Evolutionary conservation across 37 sponge, comb jelly and placozoan genomes (phyloP).

Genomic region (Oopsacas minuta): DNA sequence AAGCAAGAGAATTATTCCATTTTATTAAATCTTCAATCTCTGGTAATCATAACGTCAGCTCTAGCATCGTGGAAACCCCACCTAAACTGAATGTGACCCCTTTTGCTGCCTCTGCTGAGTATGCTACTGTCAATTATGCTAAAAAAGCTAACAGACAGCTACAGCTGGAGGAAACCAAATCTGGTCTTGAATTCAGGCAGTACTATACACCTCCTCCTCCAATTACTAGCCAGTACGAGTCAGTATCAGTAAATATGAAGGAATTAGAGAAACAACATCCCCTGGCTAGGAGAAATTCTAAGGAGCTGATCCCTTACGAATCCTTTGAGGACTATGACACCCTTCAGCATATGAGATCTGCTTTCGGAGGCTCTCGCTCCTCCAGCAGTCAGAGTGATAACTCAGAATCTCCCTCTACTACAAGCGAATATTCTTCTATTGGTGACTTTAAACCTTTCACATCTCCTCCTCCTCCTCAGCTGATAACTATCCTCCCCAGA

Average conservation of each 20-base stretch:
- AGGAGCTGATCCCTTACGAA: neutral
- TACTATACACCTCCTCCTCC: neutral
- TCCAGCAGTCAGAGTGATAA: constrained; percentile 5
- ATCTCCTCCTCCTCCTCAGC: neutral
- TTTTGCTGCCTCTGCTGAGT: neutral
- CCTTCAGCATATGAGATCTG: neutral
- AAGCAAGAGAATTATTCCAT: neutral
- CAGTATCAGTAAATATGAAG: neutral
- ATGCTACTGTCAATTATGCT: neutral
- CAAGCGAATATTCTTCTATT: neutral
- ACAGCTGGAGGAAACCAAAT: neutral
- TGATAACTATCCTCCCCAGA: neutral
- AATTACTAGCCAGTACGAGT: neutral
- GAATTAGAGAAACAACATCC: neutral
- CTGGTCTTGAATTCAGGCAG: neutral
- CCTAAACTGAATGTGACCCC: neutral
- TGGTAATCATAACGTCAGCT: neutral
- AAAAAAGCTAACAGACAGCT: neutral
- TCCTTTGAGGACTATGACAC: neutral
- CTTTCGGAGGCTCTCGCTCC: neutral
- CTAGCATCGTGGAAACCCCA: neutral
- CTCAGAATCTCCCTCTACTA: neutral
- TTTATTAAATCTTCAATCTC: neutral
- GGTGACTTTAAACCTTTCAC: neutral
- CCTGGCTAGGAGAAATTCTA: neutral